These are phyloP conservation scores for Brachymystax lenok DNA, from an alignment of 2,797 vertebrate genomes.

Conservation along the genomic window DNA sequence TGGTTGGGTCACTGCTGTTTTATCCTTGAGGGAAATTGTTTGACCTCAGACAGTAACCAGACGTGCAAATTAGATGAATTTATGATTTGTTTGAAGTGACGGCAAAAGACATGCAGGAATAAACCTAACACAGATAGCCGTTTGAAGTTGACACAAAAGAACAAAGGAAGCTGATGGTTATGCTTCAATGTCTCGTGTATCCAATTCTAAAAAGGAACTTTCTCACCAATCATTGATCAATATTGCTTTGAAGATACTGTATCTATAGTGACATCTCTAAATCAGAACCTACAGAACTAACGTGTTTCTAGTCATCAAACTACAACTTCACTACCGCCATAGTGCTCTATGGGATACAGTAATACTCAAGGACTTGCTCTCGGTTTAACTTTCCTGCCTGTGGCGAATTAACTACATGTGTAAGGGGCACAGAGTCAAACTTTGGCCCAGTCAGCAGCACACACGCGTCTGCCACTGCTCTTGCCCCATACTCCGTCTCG, in stretches of 20 bases:
- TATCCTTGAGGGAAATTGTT: not conserved
- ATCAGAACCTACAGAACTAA: conserved; percentile 45
- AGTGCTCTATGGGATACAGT: conserved; percentile 67
- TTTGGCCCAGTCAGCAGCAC: conserved; percentile 68
- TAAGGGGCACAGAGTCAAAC: conserved; percentile 55
- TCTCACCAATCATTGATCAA: not conserved
- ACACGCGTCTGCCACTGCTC: conserved; percentile 57
- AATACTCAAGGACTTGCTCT: conserved; percentile 65
- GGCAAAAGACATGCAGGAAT: not conserved
- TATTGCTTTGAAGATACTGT: not conserved
- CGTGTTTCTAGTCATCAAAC: conserved; percentile 61
- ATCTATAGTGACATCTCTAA: conserved; percentile 26
- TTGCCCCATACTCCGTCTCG: conserved; percentile 56
- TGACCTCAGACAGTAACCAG: not conserved
- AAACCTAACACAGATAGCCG: not conserved
- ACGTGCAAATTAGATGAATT: not conserved
- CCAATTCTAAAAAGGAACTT: not conserved
- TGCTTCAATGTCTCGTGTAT: not conserved
- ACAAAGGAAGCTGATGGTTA: not conserved
- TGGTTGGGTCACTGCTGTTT: not conserved
- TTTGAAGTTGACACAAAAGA: too few species aligned
- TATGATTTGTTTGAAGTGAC: not conserved
- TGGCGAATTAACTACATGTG: conserved; percentile 33
- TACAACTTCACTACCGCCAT: conserved; percentile 54
- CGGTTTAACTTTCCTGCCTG: conserved; percentile 56